Evolutionary conservation across 2,888 invertebrate species (phyloP).

Genomic region (Kuschelorhynchus macadamiae): DNA sequence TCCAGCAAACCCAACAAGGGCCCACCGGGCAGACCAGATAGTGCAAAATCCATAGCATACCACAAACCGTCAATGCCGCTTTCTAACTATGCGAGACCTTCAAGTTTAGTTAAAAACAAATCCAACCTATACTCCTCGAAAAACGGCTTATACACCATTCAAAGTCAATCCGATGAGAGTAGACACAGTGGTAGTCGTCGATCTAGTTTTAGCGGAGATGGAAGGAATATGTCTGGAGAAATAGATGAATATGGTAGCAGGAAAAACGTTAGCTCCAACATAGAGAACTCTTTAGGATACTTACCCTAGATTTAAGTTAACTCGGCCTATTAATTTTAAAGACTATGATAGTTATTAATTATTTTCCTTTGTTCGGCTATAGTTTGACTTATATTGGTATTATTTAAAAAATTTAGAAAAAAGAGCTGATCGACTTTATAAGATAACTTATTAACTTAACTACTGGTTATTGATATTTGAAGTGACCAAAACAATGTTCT

Average conservation of each 20-base stretch:
- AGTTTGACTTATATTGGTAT: too few species aligned
- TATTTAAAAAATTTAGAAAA: too few species aligned
- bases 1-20: conserved; percentile 49
- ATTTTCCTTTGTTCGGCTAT: too few species aligned
- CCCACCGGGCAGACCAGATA: conserved; percentile 10
- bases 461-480: too few species aligned
- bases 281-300: conserved; percentile 78
- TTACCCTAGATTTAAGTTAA: conserved; percentile 68
- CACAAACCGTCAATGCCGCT: conserved; percentile 26
- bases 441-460: too few species aligned
- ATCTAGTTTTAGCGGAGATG: conserved; percentile 59
- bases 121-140: conserved; percentile 65
- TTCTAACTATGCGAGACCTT: conserved; percentile 39
- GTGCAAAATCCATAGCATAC: conserved; percentile 31
- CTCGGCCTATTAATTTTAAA: not conserved
- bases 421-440: too few species aligned
- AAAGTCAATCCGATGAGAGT: conserved; percentile 68
- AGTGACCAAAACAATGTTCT: too few species aligned
- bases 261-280: conserved; percentile 68
- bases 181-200: conserved; percentile 53
- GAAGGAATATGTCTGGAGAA: conserved; percentile 54
- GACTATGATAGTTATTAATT: too few species aligned
- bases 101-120: conserved; percentile 36
- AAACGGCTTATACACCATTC: conserved; percentile 68
- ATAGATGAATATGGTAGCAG: conserved; percentile 48